phyloP scores from a whole-genome alignment of 2,888 invertebrate species.

The Malthinus flaveolus region DNA sequence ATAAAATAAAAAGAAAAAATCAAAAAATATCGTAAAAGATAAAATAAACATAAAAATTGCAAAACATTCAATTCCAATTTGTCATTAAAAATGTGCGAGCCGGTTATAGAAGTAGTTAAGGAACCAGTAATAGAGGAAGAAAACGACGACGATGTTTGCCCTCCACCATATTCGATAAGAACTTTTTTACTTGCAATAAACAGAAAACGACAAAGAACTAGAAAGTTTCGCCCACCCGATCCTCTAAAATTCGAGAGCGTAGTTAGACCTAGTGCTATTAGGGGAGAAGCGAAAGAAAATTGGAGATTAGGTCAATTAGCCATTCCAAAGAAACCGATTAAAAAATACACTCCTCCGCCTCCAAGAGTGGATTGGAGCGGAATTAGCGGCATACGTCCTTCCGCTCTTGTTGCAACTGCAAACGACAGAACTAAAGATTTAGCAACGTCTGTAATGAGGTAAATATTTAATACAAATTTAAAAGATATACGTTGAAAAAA shows the following conservation, averaged over 20 bases:
- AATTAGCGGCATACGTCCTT: constrained; percentile 19
- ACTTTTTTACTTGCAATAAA: constrained; percentile 15
- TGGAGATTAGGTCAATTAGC: constrained; percentile 36
- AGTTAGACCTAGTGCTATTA: constrained; percentile 6
- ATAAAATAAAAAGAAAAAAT: background rate
- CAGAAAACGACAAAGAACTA: background rate
- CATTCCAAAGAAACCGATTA: constrained; percentile 19
- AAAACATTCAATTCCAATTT: too few species aligned
- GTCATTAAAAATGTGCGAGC: too few species aligned
- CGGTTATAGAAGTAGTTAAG: too few species aligned
- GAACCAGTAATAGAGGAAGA: too few species aligned
- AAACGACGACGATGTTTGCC: too few species aligned
- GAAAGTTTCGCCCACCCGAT: constrained; percentile 8
- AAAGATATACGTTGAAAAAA: constrained; percentile 1
- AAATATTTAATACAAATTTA: constrained; percentile 2
- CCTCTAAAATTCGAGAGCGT: constrained; percentile 1
- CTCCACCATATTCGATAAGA: constrained; percentile 8
- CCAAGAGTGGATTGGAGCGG: background rate
- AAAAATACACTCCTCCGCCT: constrained; percentile 19
- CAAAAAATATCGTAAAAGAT: too few species aligned
- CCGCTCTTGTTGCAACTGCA: constrained; percentile 16
- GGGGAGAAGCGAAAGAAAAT: constrained; percentile 21
- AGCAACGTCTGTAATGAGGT: constrained; percentile 26
- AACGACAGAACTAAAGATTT: constrained; percentile 25
- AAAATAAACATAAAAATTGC: too few species aligned